phyloP scores from a whole-genome alignment of 1,140 invertebrate genomes.

The Galleria mellonella region DNA sequence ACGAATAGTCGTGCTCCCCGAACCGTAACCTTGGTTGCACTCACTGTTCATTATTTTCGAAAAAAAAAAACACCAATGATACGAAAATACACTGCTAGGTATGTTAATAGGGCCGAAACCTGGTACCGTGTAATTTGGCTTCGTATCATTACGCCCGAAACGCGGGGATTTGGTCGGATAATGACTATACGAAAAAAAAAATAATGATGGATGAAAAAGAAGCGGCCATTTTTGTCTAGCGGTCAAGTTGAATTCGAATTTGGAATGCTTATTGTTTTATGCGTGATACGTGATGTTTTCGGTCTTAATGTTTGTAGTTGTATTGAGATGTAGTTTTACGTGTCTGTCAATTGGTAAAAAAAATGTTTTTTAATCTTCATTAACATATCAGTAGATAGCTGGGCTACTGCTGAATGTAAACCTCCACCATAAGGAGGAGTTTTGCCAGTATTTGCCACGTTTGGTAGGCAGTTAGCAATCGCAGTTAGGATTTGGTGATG shows the following conservation, averaged over 20 bases:
- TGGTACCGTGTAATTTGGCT: slow-evolving; percentile 57
- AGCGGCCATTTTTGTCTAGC: slow-evolving; percentile 21
- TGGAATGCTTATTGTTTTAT: too few relatives aligned
- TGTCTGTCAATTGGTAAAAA: too few relatives aligned
- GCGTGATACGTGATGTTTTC: neutral
- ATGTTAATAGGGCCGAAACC: slow-evolving; percentile 55
- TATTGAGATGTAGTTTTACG: too few relatives aligned
- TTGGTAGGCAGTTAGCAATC: too few relatives aligned
- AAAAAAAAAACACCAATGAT: slow-evolving; percentile 35
- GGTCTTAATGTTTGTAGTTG: neutral
- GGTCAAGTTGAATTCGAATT: slow-evolving; percentile 1
- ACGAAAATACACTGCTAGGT: slow-evolving; percentile 35
- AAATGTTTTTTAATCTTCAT: too few relatives aligned
- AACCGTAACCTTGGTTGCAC: slow-evolving; percentile 3
- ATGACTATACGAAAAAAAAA: slow-evolving; percentile 49
- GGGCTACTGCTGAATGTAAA: too few relatives aligned
- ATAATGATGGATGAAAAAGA: slow-evolving; percentile 47
- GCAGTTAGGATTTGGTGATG: too few relatives aligned
- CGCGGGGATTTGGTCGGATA: slow-evolving; percentile 38
- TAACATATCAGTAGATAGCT: too few relatives aligned
- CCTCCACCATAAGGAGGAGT: too few relatives aligned
- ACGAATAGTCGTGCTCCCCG: slow-evolving; percentile 2
- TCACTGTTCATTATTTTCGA: slow-evolving; percentile 15
- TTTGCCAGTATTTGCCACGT: too few relatives aligned
- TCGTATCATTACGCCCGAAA: slow-evolving; percentile 55